Percentiles rank a stretch among this genome's conserved stretches.
Evolutionary conservation across 1,140 invertebrate species (phyloP).

Genomic region (Hesperophylax magnus): DNA sequence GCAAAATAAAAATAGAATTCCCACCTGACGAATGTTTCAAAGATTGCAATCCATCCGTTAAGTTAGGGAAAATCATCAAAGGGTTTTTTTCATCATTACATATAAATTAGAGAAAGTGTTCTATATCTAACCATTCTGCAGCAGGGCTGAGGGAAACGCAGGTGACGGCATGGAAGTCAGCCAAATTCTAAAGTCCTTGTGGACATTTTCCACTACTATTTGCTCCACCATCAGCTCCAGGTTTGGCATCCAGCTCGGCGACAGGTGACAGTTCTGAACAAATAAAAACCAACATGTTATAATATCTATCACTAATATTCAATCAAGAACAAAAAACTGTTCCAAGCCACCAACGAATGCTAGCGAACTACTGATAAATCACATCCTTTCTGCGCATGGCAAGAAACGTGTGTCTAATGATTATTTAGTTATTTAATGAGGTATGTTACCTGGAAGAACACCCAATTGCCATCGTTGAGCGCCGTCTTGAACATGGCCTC

Average conservation of each 20-base stretch:
- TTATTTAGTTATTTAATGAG: neutral
- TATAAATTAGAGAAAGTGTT: too few relatives aligned
- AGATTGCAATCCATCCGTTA: too few relatives aligned
- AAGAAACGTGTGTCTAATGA: too few relatives aligned
- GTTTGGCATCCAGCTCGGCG: slow-evolving; percentile 90
- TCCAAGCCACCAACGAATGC: too few relatives aligned
- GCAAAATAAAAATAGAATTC: too few relatives aligned
- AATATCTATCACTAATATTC: neutral
- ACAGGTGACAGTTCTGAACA: slow-evolving; percentile 92
- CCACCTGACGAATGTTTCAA: too few relatives aligned
- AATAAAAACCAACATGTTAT: neutral
- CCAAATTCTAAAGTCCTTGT: slow-evolving; percentile 87
- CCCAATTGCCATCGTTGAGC: slow-evolving; percentile 85
- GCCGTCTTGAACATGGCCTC: slow-evolving; percentile 82
- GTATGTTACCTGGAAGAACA: slow-evolving; percentile 70
- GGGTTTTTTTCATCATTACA: too few relatives aligned
- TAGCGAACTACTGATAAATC: too few relatives aligned
- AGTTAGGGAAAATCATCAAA: too few relatives aligned
- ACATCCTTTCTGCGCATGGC: too few relatives aligned
- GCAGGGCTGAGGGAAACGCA: slow-evolving; percentile 86
- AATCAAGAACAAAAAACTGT: too few relatives aligned
- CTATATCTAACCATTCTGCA: slow-evolving; percentile 83
- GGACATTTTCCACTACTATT: slow-evolving; percentile 76
- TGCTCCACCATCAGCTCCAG: slow-evolving; percentile 85
- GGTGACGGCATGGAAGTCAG: slow-evolving; percentile 91